Conservation (phyloP, 1,140 invertebrate genomes). For the Pteromalus puparum region DNA sequence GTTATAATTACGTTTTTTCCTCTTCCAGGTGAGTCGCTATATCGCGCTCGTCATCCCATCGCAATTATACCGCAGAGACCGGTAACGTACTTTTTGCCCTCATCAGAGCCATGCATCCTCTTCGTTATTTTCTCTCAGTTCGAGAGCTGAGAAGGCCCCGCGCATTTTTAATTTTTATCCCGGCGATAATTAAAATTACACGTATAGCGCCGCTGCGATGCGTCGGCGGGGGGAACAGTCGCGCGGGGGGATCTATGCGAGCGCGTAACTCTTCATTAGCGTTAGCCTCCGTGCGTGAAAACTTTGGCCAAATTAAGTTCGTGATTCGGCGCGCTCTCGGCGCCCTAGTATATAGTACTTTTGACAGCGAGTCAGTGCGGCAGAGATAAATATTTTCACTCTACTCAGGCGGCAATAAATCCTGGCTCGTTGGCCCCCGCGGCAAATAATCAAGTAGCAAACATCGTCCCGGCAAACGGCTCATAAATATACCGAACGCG, state of each 20-base stretch:
- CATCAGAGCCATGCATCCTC: background rate
- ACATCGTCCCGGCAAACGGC: background rate
- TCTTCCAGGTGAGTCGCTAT: slow-evolving; percentile 20
- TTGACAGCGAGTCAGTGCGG: background rate
- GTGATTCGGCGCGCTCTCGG: too few species aligned
- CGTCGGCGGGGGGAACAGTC: too few species aligned
- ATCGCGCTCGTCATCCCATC: slow-evolving; percentile 1
- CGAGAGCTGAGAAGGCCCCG: background rate
- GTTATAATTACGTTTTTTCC: slow-evolving; percentile 1
- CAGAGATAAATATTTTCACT: background rate
- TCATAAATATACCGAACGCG: background rate
- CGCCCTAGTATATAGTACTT: background rate
- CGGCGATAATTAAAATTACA: too few species aligned
- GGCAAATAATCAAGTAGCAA: background rate
- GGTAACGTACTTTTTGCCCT: background rate
- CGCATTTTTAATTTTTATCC: too few species aligned
- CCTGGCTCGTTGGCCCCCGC: background rate
- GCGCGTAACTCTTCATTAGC: too few species aligned
- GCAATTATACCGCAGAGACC: background rate
- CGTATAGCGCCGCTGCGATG: too few species aligned
- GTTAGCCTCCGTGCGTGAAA: too few species aligned
- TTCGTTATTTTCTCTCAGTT: background rate
- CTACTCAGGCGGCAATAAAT: background rate
- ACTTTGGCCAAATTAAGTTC: too few species aligned
- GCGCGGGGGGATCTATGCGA: too few species aligned